Conservation (phyloP, 2,797 vertebrate genomes). For the Uromys caudimaculatus region DNA sequence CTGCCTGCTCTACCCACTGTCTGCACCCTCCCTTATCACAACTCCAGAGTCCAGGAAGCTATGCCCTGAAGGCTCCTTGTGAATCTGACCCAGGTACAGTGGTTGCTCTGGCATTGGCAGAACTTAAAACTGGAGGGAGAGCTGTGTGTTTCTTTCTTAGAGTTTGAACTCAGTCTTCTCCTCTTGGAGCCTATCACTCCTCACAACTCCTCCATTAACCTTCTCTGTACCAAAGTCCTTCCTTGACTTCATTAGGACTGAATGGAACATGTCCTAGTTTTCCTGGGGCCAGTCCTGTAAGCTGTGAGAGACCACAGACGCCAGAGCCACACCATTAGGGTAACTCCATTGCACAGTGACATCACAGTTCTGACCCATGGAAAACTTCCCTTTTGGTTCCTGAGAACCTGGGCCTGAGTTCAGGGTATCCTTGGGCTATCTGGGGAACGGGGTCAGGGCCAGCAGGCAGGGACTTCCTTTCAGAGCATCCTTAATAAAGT, state of each 20-base stretch:
- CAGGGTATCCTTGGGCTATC: too few relatives aligned
- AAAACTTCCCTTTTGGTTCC: background rate
- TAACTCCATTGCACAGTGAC: background rate
- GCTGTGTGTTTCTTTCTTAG: background rate
- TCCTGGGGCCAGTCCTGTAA: background rate
- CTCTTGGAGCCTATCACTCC: background rate
- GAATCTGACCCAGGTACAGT: background rate
- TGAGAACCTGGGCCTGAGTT: background rate
- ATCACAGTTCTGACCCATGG: background rate
- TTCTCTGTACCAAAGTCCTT: background rate
- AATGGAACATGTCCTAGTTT: background rate
- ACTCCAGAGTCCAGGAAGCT: background rate
- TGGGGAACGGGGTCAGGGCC: background rate
- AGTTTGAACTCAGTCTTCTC: background rate
- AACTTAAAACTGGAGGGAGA: background rate
- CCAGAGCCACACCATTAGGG: background rate
- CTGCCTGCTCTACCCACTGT: accelerated
- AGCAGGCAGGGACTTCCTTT: background rate
- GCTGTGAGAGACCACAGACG: too few relatives aligned
- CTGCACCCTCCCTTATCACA: background rate
- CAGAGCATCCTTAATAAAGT: slow-evolving; percentile 28
- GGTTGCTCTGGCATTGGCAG: background rate
- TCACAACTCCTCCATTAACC: background rate
- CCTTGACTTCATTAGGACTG: background rate
- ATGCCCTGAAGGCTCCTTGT: background rate